A percentile compares a stretch with the other conserved stretches of the same genome.
These are phyloP conservation scores for Mactra quadrangularis DNA, from an alignment of 1,140 invertebrate species.

Conservation along the genomic window DNA sequence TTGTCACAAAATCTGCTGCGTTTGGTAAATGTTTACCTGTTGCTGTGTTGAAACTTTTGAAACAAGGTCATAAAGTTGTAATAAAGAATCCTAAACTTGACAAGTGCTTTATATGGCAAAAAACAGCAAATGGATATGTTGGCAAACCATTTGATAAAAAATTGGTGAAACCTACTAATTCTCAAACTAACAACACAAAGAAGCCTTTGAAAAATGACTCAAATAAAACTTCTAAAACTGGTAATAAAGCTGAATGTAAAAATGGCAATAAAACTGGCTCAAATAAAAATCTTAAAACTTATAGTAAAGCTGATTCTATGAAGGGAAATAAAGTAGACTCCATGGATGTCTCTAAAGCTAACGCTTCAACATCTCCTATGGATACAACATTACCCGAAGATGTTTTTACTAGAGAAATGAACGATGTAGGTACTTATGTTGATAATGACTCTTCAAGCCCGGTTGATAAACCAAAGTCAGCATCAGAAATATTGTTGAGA, in stretches of 20 bases:
- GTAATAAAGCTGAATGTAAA: conserved; percentile 15
- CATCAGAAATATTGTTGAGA: neutral
- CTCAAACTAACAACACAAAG: neutral
- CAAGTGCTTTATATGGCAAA: conserved; percentile 59
- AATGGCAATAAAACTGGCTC: too few relatives aligned
- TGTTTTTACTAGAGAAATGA: too few relatives aligned
- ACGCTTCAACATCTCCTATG: too few relatives aligned
- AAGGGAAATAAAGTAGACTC: too few relatives aligned
- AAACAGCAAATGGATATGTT: conserved; percentile 54
- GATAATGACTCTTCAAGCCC: too few relatives aligned
- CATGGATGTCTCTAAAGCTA: too few relatives aligned
- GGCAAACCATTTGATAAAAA: conserved; percentile 57
- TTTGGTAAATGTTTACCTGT: conserved; percentile 5
- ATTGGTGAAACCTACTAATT: neutral
- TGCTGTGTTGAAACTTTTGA: conserved; percentile 44
- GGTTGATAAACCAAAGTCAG: neutral
- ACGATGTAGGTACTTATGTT: too few relatives aligned
- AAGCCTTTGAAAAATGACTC: neutral
- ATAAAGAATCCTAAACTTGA: conserved; percentile 52
- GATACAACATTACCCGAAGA: too few relatives aligned
- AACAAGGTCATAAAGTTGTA: conserved; percentile 58
- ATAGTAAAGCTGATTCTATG: too few relatives aligned
- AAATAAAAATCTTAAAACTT: too few relatives aligned
- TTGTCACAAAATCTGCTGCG: too few relatives aligned
- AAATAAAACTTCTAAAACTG: neutral